phyloP scores from a whole-genome alignment of 2,797 vertebrate genomes.

The Danio choprae region DNA sequence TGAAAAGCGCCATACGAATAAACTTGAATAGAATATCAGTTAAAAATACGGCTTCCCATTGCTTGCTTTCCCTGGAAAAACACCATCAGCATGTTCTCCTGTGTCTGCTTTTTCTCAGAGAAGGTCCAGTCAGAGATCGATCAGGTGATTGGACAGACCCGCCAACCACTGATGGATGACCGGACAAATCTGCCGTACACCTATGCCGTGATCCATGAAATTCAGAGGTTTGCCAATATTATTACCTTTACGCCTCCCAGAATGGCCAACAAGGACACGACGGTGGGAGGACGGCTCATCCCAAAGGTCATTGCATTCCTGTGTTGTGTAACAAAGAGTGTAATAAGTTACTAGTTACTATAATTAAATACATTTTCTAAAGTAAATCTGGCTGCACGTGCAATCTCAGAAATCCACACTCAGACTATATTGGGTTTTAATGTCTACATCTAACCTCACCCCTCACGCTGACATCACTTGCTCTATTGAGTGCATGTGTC shows the following conservation, averaged over 20 bases:
- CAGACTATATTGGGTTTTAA: too few relatives aligned
- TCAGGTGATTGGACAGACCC: slow-evolving; percentile 49
- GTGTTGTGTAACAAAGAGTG: not conserved
- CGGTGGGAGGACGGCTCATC: slow-evolving; percentile 52
- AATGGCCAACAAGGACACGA: slow-evolving; percentile 58
- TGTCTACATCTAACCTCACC: too few relatives aligned
- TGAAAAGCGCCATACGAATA: too few relatives aligned
- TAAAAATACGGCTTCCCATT: not conserved
- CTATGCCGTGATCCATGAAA: slow-evolving; percentile 62
- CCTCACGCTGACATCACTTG: too few relatives aligned
- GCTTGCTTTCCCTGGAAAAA: not conserved
- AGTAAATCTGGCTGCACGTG: too few relatives aligned
- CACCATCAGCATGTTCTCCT: not conserved
- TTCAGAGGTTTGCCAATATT: slow-evolving; percentile 60
- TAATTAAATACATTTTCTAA: too few relatives aligned
- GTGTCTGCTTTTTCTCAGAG: slow-evolving; percentile 16
- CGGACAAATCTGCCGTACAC: slow-evolving; percentile 56
- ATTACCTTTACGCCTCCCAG: slow-evolving; percentile 56
- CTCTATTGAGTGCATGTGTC: too few relatives aligned
- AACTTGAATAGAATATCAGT: not conserved
- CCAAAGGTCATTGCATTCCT: slow-evolving; percentile 50
- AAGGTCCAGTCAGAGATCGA: slow-evolving; percentile 61
- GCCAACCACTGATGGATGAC: slow-evolving; percentile 51
- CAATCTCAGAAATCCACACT: too few relatives aligned
- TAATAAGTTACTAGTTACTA: too few relatives aligned